These are phyloP conservation scores for Eilema caniola DNA, from an alignment of 2,888 invertebrate genomes.

Conservation along the genomic window DNA sequence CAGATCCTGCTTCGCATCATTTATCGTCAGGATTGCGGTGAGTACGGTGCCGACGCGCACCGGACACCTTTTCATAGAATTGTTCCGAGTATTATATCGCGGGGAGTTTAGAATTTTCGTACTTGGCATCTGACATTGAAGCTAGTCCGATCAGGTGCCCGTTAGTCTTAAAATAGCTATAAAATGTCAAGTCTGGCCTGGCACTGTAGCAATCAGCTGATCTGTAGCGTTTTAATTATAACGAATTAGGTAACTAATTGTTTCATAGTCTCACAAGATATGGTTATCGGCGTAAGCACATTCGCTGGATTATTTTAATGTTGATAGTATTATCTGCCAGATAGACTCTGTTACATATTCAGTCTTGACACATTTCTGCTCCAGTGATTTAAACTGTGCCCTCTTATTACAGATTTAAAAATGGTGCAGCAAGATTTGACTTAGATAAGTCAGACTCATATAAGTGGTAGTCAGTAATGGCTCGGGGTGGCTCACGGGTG, in stretches of 20 bases:
- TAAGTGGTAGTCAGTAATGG: constrained; percentile 69
- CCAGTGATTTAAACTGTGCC: constrained; percentile 66
- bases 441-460: constrained; percentile 71
- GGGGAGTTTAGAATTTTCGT: constrained; percentile 53
- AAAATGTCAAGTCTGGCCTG: constrained; percentile 83
- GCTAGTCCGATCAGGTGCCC: constrained; percentile 80
- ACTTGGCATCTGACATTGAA: constrained; percentile 82
- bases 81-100: constrained; percentile 36
- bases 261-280: constrained; percentile 58
- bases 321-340: constrained; percentile 69
- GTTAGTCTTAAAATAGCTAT: constrained; percentile 84
- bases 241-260: constrained; percentile 78
- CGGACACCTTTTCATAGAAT: constrained; percentile 47
- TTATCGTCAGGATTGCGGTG: constrained; percentile 85
- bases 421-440: constrained; percentile 88
- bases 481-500: constrained; percentile 74
- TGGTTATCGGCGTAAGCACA: constrained; percentile 63
- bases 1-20: constrained; percentile 83
- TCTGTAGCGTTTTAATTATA: constrained; percentile 80
- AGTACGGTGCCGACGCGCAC: constrained; percentile 63
- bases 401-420: constrained; percentile 80
- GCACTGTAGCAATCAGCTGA: constrained; percentile 84
- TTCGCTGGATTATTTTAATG: constrained; percentile 63
- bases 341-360: constrained; percentile 57
- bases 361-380: constrained; percentile 61